phyloP scores from a whole-genome alignment of 2,113 vertebrate species.

The Romanogobio albipinnatus region DNA sequence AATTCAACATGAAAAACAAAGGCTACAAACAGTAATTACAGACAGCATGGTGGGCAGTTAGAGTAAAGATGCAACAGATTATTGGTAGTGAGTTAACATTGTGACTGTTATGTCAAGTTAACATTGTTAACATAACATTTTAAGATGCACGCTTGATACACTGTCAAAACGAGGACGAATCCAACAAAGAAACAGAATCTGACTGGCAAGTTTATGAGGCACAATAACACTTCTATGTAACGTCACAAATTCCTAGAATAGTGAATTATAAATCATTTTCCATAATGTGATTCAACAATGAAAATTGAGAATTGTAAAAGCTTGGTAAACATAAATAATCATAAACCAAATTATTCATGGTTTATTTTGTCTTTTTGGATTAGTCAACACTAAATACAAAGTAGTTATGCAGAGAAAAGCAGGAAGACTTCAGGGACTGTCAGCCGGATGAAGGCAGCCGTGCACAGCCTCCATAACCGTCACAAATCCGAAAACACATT shows the following conservation, averaged over 20 bases:
- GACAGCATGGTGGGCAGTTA: no score
- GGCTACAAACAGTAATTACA: no score
- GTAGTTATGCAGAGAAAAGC: constrained; percentile 24
- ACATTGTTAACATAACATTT: no score
- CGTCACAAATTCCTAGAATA: not conserved
- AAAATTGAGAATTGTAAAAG: not conserved
- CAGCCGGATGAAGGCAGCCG: constrained; percentile 1
- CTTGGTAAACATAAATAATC: not conserved
- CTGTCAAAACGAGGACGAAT: not conserved
- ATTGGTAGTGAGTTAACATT: no score
- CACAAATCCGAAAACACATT: constrained; percentile 9
- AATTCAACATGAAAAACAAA: no score
- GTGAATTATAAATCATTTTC: not conserved
- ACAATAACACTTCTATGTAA: not conserved
- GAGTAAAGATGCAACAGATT: no score
- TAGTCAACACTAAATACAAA: not conserved
- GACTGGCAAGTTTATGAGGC: not conserved
- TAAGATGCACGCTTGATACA: not conserved
- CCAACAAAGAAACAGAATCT: not conserved
- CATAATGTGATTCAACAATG: not conserved
- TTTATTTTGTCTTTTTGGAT: constrained; percentile 1
- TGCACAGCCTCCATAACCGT: constrained; percentile 5
- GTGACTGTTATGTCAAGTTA: no score
- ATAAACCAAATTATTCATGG: constrained; percentile 18
- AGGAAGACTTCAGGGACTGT: constrained; percentile 2